These are phyloP conservation scores for Hippocampus kuda DNA, from an alignment of 2,797 vertebrate species.

Conservation along the genomic window DNA sequence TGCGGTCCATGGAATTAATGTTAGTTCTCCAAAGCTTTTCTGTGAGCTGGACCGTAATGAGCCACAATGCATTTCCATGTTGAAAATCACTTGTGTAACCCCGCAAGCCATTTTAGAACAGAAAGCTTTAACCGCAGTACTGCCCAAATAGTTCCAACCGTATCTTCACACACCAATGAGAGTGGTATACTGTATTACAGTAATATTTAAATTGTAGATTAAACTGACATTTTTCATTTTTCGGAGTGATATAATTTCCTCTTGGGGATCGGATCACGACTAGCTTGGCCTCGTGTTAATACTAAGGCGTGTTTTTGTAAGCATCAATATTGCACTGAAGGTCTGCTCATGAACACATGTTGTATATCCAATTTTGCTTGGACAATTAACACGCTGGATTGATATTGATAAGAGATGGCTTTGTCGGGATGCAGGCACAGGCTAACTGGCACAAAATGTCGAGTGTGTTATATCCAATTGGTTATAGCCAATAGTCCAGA, in stretches of 20 bases:
- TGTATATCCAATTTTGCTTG: background rate
- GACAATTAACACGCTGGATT: background rate
- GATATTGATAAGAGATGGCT: background rate
- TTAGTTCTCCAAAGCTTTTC: conserved; percentile 4
- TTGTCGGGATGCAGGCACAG: background rate
- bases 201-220: background rate
- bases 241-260: background rate
- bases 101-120: background rate
- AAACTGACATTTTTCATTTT: background rate
- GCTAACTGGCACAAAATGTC: background rate
- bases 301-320: background rate
- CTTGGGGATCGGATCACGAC: background rate
- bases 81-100: background rate
- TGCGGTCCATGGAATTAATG: conserved; percentile 10
- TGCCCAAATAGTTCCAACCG: background rate
- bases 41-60: background rate
- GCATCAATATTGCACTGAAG: background rate
- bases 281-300: background rate
- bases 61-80: background rate
- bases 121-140: background rate
- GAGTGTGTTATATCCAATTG: background rate
- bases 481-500: background rate
- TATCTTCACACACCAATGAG: background rate
- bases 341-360: background rate
- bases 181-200: background rate